Evolutionary conservation across 2,113 vertebrate species (phyloP), one percentile per base, ranked within the genome.

Genomic region (Seriola aureovittata): DNA sequence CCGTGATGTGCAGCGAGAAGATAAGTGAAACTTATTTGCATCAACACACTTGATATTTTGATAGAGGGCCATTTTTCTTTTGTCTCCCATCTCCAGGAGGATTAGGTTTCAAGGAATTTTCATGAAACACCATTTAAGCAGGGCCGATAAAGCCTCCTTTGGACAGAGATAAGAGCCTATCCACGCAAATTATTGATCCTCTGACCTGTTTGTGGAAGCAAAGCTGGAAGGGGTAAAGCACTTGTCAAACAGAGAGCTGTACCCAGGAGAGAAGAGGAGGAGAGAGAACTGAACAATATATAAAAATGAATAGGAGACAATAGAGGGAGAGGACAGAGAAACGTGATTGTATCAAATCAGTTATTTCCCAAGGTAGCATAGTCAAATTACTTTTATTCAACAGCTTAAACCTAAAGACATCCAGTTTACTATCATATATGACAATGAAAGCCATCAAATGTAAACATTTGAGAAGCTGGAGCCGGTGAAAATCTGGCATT

Each of bases 81-180:
- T 91, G 90, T 92, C 90, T 91, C 66, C 68, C 38, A 65, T 89
- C 92, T 90, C 85, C 65, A 5, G 82, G 71, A 84, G 85, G 82
- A 91, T 94, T 92, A 80, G 4, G 74, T 92, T 93, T 90, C 92
- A 85, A 85, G 90, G 88, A 91, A 87, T 92, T 91, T 93, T 88
- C 89, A 80, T 81, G 81, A 92, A 93, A 93, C 91, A 92, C 90
- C 87, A 86, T 92, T 95, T 93, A 92, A 90, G 91, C 36, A 16
- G 72, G 3, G 55, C 68, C 8, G 92, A 95, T 95, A 94, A 95
- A 89, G 85, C 68, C 60, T 81, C 68, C 85, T 63, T 78, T 72
- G 85, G 87, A 86, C 81, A 54, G 80, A 92, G 93, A 95, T 94
- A 93, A 93, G 88, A 89, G 92, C 82, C 84, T 73, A 84, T 92